Base-by-base conservation (phyloP, 2,888 invertebrate genomes). In the Drosophila neotestacea region DNA sequence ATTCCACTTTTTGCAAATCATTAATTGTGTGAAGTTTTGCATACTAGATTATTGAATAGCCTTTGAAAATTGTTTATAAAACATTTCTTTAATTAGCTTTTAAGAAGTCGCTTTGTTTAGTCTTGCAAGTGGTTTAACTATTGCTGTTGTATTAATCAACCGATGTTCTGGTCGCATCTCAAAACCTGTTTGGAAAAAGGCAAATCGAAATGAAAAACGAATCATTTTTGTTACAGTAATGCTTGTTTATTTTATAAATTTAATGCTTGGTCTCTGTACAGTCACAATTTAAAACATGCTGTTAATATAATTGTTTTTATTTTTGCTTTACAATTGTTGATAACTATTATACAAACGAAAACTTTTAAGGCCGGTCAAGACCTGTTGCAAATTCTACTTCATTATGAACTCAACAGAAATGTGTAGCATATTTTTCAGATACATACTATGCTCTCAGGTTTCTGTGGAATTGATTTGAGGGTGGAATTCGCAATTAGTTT, bases 201-300 rank as follows among this genome's bases (percentile, higher is more conserved):
- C 16, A 10, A 28, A 39, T 10, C 28, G 22, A 27, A 32, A 42
- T 4, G 4, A 34, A 46, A 36, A 46, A 28, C 27, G 10, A 27
- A 13, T 56, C 32, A 52, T 44, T 39, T 39, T 48, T 11, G 39
- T 63, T 39, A 50, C 5, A 7, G 22, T n/a, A 22, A 2, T n/a
- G 42, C 34, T 44, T 55, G 55, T 55, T 64, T 46, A 44, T 42
- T 51, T 9, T n/a, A 44, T 41, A 41, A 13, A 59, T n/a, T 30
- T 28, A 38, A 22, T 56, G 9, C 42, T 39, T 70, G 13, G 11
- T 55, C n/a, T 13, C 22, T 36, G 6, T 44, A 11, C 10, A 55
- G 73, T 73, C 73, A 74, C 73, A 74, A 74, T 7, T 56, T 71
- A 13, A n/a, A 16, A 30, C 11, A 47, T 56, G 28, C 28, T 56